Base-by-base conservation (phyloP, 2,797 vertebrate genomes). In the Ambastaia sidthimunki region DNA sequence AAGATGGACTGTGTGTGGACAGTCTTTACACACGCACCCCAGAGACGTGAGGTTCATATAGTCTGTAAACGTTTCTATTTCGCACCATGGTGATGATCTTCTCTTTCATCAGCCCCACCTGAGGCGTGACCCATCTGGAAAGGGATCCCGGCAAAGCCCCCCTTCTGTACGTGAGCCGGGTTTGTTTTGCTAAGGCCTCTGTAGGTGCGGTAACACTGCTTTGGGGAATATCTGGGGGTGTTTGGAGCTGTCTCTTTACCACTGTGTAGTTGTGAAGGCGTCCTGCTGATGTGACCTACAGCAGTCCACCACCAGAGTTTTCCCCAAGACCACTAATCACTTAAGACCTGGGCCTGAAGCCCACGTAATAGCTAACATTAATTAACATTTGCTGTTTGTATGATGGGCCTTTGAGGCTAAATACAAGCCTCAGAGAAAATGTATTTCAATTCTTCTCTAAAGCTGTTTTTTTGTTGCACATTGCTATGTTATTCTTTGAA, bases 251-350 rank as follows among this genome's bases (percentile, higher is more conserved):
- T 76, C 48, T 48, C 57, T 52, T 44, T 80, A 76, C 60, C 63
- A n/a, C 52, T 71, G 31, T 50, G 74, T 74, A 68, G 67, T 31
- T 25, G 11, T 74, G 80, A 41, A 72, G 81, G 63, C 52, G 73
- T 72, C 82, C 78, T 74, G 78, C 83, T 85, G 83, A 48, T 82
- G 59, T 78, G 82, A 76, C 72, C 73, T 19, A 62, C 50, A 75
- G 72, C 69, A 67, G 48, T 54, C 47, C 70, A 55, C 31, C 70
- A 48, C 65, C 41, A 41, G 11, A 21, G 59, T 48, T 19, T 82
- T 60, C 62, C 28, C 19, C 65, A 71, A 73, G 41, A 59, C 76
- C 18, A 23, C 62, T 81, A 77, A 83, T 74, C 31, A 25, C 65
- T 82, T 78, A 79, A 57, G 63, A 65, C 21, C 57, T 3, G 18